A percentile compares a stretch with the other conserved stretches of the same genome.
Conservation (phyloP, 2,113 vertebrate species). For the Gymnarchus niloticus region DNA sequence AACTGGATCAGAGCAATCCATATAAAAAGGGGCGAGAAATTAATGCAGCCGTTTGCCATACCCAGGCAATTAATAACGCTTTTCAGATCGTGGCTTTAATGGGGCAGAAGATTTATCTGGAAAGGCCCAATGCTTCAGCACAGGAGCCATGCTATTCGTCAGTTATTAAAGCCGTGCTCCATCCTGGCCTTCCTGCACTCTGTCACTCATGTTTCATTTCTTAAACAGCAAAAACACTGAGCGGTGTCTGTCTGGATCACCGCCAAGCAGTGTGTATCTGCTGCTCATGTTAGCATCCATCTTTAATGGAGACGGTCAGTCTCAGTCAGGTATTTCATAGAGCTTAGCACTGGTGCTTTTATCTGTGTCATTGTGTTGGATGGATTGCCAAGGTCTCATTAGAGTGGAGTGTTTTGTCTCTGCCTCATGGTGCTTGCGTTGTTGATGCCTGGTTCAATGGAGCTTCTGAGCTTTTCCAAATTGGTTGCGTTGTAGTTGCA, state of each 20-base stretch:
- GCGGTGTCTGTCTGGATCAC: background rate
- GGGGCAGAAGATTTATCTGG: conserved; percentile 56
- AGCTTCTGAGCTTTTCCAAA: too few species aligned
- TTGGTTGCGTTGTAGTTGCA: background rate
- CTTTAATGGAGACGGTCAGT: background rate
- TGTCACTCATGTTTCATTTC: background rate
- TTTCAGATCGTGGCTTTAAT: conserved; percentile 44
- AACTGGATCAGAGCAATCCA: conserved; percentile 49
- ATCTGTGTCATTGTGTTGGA: background rate
- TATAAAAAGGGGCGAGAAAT: conserved; percentile 55
- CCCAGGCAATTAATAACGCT: conserved; percentile 52
- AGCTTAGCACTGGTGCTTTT: background rate
- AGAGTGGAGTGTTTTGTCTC: background rate
- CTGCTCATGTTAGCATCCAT: background rate
- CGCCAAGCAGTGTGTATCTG: background rate
- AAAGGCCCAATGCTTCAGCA: conserved; percentile 43
- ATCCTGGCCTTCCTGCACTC: conserved; percentile 10
- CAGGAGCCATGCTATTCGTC: conserved; percentile 41
- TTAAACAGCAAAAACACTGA: conserved; percentile 27
- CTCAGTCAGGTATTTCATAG: background rate
- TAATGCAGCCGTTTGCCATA: conserved; percentile 35
- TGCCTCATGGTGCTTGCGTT: background rate
- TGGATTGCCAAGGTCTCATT: too few species aligned
- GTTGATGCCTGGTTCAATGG: too few species aligned
- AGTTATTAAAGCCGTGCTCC: conserved; percentile 33